Evolutionary conservation across 1,140 invertebrate species (phyloP).

Genomic region (Ceratosolen solmsi): DNA sequence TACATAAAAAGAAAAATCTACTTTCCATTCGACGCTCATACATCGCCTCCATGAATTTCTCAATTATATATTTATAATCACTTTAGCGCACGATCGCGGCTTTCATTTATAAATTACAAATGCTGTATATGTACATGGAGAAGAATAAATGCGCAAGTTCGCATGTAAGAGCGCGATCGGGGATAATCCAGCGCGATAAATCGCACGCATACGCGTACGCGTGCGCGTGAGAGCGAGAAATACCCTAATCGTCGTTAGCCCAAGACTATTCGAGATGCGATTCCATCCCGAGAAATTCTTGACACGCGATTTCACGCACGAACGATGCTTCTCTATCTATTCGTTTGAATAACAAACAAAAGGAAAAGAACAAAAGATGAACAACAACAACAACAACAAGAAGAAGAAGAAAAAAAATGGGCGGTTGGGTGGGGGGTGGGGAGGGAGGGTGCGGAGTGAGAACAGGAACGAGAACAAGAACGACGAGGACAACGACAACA

Average conservation of each 20-base stretch:
- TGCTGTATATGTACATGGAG: slow-evolving; percentile 66
- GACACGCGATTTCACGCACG: slow-evolving; percentile 15
- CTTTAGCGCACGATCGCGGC: slow-evolving; percentile 26
- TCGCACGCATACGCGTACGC: not conserved
- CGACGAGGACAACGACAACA: not conserved
- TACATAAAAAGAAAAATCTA: slow-evolving; percentile 56
- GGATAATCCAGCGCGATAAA: slow-evolving; percentile 45
- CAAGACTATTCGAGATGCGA: not conserved
- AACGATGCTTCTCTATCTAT: not conserved
- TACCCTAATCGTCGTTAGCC: slow-evolving; percentile 8
- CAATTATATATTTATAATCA: slow-evolving; percentile 47
- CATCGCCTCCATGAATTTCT: not conserved
- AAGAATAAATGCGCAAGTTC: slow-evolving; percentile 44
- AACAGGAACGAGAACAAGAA: not conserved
- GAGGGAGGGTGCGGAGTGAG: not conserved
- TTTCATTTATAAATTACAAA: slow-evolving; percentile 67
- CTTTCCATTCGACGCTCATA: slow-evolving; percentile 47
- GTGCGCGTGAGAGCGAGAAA: not conserved
- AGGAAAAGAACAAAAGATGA: too few relatives aligned
- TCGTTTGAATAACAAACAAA: too few relatives aligned
- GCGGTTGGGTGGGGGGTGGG: not conserved
- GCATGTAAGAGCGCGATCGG: slow-evolving; percentile 5
- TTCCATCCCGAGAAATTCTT: not conserved
- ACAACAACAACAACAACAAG: too few relatives aligned
- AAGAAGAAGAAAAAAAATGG: not conserved